Percentiles rank a stretch among this genome's conserved stretches.
Evolutionary conservation across 1,140 invertebrate species (phyloP).

Genomic region (Drosophila subobscura): DNA sequence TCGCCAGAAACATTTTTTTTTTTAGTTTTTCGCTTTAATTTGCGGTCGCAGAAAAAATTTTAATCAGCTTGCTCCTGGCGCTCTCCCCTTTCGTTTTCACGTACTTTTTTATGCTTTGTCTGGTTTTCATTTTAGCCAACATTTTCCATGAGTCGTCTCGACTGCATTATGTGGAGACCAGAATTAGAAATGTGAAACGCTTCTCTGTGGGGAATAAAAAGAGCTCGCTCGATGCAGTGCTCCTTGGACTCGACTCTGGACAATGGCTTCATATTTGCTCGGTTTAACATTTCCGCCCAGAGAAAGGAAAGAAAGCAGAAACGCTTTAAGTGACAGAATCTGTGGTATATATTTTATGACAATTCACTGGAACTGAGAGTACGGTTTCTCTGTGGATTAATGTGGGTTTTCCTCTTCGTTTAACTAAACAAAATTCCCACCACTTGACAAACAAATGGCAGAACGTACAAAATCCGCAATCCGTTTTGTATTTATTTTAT

Average conservation of each 20-base stretch:
- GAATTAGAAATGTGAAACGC: constrained; percentile 39
- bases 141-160: constrained; percentile 22
- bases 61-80: constrained; percentile 57
- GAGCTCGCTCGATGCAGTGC: constrained; percentile 29
- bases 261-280: constrained; percentile 41
- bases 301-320: not conserved
- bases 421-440: constrained; percentile 5
- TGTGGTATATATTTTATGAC: not conserved
- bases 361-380: not conserved
- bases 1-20: constrained; percentile 62
- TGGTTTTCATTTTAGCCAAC: constrained; percentile 1
- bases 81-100: not conserved
- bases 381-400: no score
- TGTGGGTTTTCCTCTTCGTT: not conserved
- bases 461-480: constrained; percentile 14
- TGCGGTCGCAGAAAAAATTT: constrained; percentile 72
- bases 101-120: constrained; percentile 26
- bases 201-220: constrained; percentile 46
- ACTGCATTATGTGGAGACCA: constrained; percentile 35
- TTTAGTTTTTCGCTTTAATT: constrained; percentile 71
- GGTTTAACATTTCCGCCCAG: constrained; percentile 5
- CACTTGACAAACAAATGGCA: constrained; percentile 22
- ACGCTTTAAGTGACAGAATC: not conserved
- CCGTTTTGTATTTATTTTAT: constrained; percentile 9
- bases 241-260: constrained; percentile 31